Evolutionary conservation across 2,888 invertebrate genomes (phyloP), one percentile per base, ranked within the genome.

Genomic region (Patella pellucida): DNA sequence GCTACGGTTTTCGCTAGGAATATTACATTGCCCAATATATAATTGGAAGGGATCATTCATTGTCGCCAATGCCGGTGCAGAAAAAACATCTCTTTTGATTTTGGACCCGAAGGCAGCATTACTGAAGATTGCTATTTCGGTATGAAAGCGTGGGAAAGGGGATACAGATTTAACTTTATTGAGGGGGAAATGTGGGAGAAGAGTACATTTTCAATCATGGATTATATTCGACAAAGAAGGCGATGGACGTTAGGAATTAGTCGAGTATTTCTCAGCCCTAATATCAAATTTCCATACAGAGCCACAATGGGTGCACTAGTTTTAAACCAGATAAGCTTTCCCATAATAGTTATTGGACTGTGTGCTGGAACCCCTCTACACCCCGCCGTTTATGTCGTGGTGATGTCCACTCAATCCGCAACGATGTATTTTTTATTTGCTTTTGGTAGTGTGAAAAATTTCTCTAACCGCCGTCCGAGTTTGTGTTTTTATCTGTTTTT

Each of bases 21-120:
- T 79, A 74, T 79, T 86, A 19, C 82, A 84, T 68, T 82, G 81
- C 70, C 88, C 88, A 50, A 75, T 86, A 15, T 87, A 87, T 72
- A 86, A 85, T 73, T 87, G 87, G 87, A 88, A 88, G 74, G 88
- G 87, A 14, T 86, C 86, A 23, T 88, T 86, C 78, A 85, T 87
- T 73, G 88, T 88, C 1, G 83, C 86, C 9, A 86, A 84, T 72
- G 86, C 83, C 4, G 85, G 81, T 11, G 84, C 85, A 11, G 88
- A 88, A 72, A 80, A 76, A 76, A 79, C 50, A 83, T 87, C 5
- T 81, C 84, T 11, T 87, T 84, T 74, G 86, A 87, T 78, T 84
- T 85, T 77, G 87, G 87, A n/a, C 77, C 83, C 0, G 85, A 86
- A 69, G 85, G 83, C 5, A 85, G 85, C 69, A 82, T 86, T 11